These are phyloP conservation scores for Procavia capensis DNA, from an alignment of 2,113 vertebrate genomes.

Conservation along the genomic window DNA sequence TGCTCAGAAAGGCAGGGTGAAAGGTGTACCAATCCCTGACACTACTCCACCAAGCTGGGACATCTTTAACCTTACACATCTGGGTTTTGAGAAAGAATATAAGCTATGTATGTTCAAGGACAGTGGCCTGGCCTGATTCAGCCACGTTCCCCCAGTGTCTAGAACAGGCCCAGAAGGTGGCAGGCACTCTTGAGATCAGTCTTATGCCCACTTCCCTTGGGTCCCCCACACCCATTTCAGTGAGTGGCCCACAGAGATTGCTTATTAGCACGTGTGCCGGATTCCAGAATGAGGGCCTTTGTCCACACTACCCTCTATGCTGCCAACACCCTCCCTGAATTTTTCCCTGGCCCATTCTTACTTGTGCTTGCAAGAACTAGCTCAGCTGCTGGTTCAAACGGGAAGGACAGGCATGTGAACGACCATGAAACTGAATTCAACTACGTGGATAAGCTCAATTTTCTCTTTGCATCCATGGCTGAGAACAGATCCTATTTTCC, in stretches of 20 bases:
- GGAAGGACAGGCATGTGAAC: not conserved
- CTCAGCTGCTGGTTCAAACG: not conserved
- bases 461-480: not conserved
- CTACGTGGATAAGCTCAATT: not conserved
- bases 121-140: not conserved
- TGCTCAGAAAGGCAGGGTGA: not conserved
- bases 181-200: too few relatives aligned
- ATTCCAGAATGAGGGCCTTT: not conserved
- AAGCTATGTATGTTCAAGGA: not conserved
- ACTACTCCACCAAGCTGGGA: not conserved
- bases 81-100: not conserved
- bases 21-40: not conserved
- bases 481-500: not conserved
- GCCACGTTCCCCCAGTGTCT: not conserved
- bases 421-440: not conserved
- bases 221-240: not conserved
- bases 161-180: not conserved
- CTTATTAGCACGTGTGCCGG: fast-evolving
- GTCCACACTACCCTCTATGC: fast-evolving
- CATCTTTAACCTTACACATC: not conserved
- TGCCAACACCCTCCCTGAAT: not conserved
- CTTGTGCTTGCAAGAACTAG: not conserved
- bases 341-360: not conserved
- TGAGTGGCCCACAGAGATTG: too few relatives aligned
- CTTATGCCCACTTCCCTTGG: not conserved